Evolutionary conservation across 1,140 invertebrate genomes (phyloP).

Genomic region (Neomicropteryx cornuta): DNA sequence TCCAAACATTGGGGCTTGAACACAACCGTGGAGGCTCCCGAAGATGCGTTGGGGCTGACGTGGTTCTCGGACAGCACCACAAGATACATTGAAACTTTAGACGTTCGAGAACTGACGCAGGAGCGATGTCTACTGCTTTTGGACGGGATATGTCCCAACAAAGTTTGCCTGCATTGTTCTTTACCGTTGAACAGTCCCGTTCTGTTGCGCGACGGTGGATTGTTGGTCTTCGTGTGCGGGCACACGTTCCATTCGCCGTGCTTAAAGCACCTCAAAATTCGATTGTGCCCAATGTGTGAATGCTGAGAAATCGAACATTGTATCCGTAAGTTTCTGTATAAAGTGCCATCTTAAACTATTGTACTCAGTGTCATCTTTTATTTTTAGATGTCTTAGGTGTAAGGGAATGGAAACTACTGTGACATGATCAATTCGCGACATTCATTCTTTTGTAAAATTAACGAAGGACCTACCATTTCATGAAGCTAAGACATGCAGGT

Average conservation of each 20-base stretch:
- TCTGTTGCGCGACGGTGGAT: conserved; percentile 33
- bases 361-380: too few relatives aligned
- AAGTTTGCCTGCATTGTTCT: conserved; percentile 31
- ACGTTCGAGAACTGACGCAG: not conserved
- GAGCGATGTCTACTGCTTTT: not conserved
- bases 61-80: not conserved
- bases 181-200: conserved; percentile 33
- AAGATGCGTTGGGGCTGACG: too few relatives aligned
- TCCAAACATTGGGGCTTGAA: conserved; percentile 30
- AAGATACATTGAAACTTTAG: conserved; percentile 11
- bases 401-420: too few relatives aligned
- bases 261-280: conserved; percentile 34
- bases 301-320: too few relatives aligned
- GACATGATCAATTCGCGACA: too few relatives aligned
- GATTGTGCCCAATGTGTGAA: conserved; percentile 33
- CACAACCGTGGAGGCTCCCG: conserved; percentile 16
- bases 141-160: not conserved
- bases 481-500: too few relatives aligned
- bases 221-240: conserved; percentile 38
- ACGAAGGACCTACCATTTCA: too few relatives aligned
- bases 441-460: too few relatives aligned
- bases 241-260: conserved; percentile 36
- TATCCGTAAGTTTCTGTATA: too few relatives aligned
- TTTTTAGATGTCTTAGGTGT: too few relatives aligned
- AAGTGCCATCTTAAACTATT: too few relatives aligned